Evolutionary conservation across 2,888 invertebrate genomes (phyloP).

Genomic region (Chrysodeixis includens): DNA sequence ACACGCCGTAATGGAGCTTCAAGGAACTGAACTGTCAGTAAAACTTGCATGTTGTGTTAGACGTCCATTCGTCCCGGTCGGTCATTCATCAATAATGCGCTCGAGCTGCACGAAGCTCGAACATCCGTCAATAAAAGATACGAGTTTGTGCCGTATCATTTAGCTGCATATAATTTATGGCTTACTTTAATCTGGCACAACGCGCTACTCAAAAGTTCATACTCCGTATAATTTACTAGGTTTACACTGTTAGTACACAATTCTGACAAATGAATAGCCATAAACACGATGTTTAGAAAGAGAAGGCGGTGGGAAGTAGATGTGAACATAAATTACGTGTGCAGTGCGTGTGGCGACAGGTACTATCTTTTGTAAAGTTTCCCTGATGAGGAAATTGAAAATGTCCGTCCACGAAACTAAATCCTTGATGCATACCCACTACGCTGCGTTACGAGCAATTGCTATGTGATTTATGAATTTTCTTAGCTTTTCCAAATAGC

Average conservation of each 20-base stretch:
- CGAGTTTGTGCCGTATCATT: conserved; percentile 35
- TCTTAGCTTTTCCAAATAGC: neutral
- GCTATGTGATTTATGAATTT: conserved; percentile 18
- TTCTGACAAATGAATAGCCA: conserved; percentile 40
- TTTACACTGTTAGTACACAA: conserved; percentile 44
- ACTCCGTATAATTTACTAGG: conserved; percentile 38
- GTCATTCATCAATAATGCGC: conserved; percentile 51
- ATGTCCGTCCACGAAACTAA: conserved; percentile 17
- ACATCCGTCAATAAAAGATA: conserved; percentile 57
- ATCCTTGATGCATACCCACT: conserved; percentile 13
- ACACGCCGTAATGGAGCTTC: conserved; percentile 26
- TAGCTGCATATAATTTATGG: conserved; percentile 54
- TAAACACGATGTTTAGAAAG: conserved; percentile 40
- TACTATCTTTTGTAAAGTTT: conserved; percentile 32
- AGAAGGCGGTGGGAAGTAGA: conserved; percentile 20
- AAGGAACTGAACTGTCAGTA: conserved; percentile 18
- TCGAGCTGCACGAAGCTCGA: conserved; percentile 40
- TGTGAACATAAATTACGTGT: conserved; percentile 47
- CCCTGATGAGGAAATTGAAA: conserved; percentile 16
- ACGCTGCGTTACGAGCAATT: conserved; percentile 25
- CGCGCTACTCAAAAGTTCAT: conserved; percentile 32
- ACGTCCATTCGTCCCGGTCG: conserved; percentile 17
- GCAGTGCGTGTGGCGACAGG: conserved; percentile 17
- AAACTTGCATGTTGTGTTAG: conserved; percentile 7
- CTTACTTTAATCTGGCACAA: conserved; percentile 40